Evolutionary conservation across 2,888 invertebrate genomes (phyloP).

Genomic region (Noctua comes): DNA sequence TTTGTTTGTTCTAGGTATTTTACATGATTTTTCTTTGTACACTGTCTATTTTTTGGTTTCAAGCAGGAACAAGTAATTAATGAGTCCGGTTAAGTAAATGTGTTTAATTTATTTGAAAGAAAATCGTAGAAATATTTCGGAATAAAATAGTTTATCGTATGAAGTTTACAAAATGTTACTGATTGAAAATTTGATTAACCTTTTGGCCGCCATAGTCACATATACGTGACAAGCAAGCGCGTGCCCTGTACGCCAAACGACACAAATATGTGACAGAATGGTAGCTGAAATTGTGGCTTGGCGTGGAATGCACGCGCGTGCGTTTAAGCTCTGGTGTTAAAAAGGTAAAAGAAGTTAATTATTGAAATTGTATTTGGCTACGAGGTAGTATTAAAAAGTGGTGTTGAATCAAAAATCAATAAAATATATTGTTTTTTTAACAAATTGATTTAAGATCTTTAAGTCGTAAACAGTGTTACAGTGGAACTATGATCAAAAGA

Average conservation of each 20-base stretch:
- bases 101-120: conserved; percentile 21
- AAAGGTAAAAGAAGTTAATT: conserved; percentile 20
- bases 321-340: too few relatives aligned
- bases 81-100: conserved; percentile 52
- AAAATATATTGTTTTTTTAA: conserved; percentile 14
- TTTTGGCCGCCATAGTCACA: too few relatives aligned
- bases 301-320: too few relatives aligned
- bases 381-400: conserved; percentile 56
- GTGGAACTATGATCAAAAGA: conserved; percentile 46
- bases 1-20: conserved; percentile 74
- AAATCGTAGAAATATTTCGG: conserved; percentile 21
- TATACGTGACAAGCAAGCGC: too few relatives aligned
- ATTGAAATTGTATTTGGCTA: conserved; percentile 52
- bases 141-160: conserved; percentile 29
- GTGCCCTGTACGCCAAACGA: too few relatives aligned
- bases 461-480: conserved; percentile 33
- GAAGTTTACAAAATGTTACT: conserved; percentile 15
- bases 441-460: conserved; percentile 28
- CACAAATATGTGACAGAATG: too few relatives aligned
- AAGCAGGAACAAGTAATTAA: conserved; percentile 73
- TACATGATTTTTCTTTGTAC: conserved; percentile 65
- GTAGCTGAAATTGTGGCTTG: too few relatives aligned
- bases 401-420: conserved; percentile 45
- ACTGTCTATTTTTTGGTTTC: conserved; percentile 77
- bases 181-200: conserved; percentile 16